These are phyloP conservation scores for Calephelis virginiensis DNA, from an alignment of 1,140 invertebrate species.

Conservation along the genomic window DNA sequence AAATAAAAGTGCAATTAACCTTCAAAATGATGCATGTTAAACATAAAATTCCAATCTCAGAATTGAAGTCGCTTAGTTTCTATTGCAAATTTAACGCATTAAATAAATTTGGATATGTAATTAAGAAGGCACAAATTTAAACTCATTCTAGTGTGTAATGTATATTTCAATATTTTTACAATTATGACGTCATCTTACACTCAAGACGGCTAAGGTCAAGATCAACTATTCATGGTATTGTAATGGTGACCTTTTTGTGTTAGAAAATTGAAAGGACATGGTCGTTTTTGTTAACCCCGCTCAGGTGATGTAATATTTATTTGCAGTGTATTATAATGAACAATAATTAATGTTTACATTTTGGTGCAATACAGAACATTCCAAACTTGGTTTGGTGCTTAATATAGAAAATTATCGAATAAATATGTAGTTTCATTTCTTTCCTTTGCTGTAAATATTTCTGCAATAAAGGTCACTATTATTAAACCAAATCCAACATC, in stretches of 20 bases:
- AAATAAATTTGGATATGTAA: no score
- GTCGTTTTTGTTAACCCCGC: constrained; percentile 11
- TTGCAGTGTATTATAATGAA: constrained; percentile 48
- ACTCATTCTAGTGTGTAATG: not conserved
- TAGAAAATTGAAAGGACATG: constrained; percentile 16
- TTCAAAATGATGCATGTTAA: no score
- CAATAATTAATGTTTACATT: constrained; percentile 60
- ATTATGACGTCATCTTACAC: not conserved
- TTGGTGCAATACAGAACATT: constrained; percentile 77
- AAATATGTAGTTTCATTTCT: constrained; percentile 66
- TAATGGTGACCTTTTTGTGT: constrained; percentile 74
- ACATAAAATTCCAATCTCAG: no score
- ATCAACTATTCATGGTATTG: constrained; percentile 33
- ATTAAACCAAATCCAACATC: constrained; percentile 24
- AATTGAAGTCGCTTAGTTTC: no score
- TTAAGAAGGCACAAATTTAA: no score
- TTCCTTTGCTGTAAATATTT: constrained; percentile 43
- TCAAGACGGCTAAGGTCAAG: not conserved
- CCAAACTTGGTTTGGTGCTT: constrained; percentile 77
- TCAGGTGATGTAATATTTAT: constrained; percentile 40
- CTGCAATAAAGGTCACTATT: constrained; percentile 71
- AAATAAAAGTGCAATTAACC: no score
- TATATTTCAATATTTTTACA: not conserved
- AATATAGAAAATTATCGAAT: constrained; percentile 73
- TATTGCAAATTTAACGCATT: no score